Conservation (phyloP, 1,140 invertebrate species). For the Zaprionus taronus region DNA sequence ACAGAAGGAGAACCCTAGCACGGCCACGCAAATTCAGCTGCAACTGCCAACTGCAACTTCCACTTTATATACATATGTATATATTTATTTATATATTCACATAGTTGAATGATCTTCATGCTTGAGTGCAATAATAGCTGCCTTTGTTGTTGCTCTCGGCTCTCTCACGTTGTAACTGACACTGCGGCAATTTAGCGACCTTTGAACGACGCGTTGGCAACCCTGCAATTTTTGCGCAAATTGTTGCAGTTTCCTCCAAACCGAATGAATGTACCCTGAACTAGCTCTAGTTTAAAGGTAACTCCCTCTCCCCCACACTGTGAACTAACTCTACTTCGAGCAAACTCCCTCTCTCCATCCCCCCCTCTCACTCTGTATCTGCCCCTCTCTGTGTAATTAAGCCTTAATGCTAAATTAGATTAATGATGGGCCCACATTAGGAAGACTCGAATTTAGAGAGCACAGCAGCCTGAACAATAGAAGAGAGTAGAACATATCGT, state of each 20-base stretch:
- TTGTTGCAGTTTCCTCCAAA: slow-evolving; percentile 1
- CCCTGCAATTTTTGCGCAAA: slow-evolving; percentile 39
- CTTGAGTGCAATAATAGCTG: slow-evolving; percentile 43
- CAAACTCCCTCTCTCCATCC: not conserved
- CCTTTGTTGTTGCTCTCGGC: not conserved
- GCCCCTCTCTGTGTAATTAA: slow-evolving; percentile 57
- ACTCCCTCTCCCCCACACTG: not conserved
- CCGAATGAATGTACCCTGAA: not conserved
- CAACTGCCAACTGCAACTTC: not conserved
- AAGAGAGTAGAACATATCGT: slow-evolving; percentile 27
- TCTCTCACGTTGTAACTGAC: slow-evolving; percentile 67
- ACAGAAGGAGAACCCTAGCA: slow-evolving; percentile 43
- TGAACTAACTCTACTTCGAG: not conserved
- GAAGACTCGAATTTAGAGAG: slow-evolving; percentile 27
- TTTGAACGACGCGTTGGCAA: slow-evolving; percentile 4
- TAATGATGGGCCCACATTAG: slow-evolving; percentile 76
- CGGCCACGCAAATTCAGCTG: slow-evolving; percentile 68
- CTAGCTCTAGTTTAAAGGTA: not conserved
- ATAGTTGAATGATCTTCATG: slow-evolving; percentile 78
- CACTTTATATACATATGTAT: slow-evolving; percentile 7
- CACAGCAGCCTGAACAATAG: slow-evolving; percentile 25
- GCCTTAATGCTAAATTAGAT: slow-evolving; percentile 77
- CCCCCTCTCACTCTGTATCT: not conserved
- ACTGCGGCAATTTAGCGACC: slow-evolving; percentile 37
- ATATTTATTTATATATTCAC: slow-evolving; percentile 30